These are phyloP conservation scores for Perognathus longimembris DNA, from an alignment of 2,113 vertebrate species.

Conservation along the genomic window DNA sequence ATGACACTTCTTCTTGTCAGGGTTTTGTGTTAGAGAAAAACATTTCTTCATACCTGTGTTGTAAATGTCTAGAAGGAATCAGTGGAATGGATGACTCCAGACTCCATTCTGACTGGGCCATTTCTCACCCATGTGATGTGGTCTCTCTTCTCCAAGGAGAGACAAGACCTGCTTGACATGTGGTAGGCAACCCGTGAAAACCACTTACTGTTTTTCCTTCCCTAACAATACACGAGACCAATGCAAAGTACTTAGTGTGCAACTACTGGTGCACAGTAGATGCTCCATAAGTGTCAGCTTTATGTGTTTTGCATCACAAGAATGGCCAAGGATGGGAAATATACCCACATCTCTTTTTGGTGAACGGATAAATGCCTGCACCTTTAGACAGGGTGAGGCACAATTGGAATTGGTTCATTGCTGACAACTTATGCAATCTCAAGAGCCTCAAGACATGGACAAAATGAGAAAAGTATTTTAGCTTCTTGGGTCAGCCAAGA, in stretches of 20 bases:
- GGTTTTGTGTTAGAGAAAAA: neutral
- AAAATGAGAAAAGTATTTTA: neutral
- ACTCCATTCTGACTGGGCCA: neutral
- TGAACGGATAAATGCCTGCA: neutral
- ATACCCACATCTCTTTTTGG: neutral
- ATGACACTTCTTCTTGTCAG: neutral
- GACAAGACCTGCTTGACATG: neutral
- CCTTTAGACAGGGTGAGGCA: neutral
- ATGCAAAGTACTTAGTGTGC: neutral
- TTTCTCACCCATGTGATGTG: neutral
- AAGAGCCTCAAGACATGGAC: neutral
- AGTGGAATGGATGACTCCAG: neutral
- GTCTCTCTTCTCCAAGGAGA: neutral
- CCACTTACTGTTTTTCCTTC: neutral
- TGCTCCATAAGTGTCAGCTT: neutral
- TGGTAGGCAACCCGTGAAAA: neutral
- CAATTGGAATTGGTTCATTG: neutral
- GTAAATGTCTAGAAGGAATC: no score
- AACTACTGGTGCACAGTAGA: neutral
- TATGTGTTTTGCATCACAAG: neutral
- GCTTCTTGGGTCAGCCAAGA: neutral
- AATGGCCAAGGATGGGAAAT: neutral
- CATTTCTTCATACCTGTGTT: neutral
- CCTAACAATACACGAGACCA: neutral
- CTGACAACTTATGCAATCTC: neutral